phyloP scores from a whole-genome alignment of 1,140 invertebrate species.

The Lepidostoma basale region DNA sequence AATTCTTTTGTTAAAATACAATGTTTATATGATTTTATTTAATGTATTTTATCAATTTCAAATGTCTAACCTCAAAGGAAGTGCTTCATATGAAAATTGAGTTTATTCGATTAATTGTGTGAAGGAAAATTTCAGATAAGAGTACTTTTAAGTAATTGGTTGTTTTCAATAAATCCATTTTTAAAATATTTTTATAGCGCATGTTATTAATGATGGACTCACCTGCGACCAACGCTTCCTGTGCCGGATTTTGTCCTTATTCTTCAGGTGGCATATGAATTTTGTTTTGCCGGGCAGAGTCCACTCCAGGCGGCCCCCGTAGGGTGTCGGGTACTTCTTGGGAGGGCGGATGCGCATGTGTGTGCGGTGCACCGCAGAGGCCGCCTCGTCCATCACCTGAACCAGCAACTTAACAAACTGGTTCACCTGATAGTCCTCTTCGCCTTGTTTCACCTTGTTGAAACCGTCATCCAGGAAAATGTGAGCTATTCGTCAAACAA shows the following conservation, averaged over 20 bases:
- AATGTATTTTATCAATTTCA: no score
- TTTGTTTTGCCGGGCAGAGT: constrained; percentile 96
- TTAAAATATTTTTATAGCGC: no score
- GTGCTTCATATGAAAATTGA: no score
- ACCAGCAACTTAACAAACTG: constrained; percentile 93
- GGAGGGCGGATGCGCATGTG: constrained; percentile 87
- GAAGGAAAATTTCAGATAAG: no score
- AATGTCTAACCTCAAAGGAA: no score
- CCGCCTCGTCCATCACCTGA: constrained; percentile 91
- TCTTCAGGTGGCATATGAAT: constrained; percentile 96
- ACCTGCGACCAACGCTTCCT: constrained; percentile 92
- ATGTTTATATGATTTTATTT: no score
- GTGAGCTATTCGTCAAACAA: constrained; percentile 82
- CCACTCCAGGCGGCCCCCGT: constrained; percentile 94
- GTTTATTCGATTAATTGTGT: no score
- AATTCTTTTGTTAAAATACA: no score
- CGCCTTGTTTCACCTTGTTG: constrained; percentile 92
- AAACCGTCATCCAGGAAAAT: constrained; percentile 99
- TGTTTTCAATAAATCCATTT: no score
- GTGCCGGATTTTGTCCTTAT: constrained; percentile 95
- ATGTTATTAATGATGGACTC: no score
- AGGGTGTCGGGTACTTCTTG: constrained; percentile 92
- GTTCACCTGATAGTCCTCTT: constrained; percentile 94
- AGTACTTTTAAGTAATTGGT: no score
- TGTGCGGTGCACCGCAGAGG: constrained; percentile 93